These are phyloP conservation scores for Augiades crinisus DNA, from an alignment of 2,888 invertebrate genomes.

Conservation along the genomic window DNA sequence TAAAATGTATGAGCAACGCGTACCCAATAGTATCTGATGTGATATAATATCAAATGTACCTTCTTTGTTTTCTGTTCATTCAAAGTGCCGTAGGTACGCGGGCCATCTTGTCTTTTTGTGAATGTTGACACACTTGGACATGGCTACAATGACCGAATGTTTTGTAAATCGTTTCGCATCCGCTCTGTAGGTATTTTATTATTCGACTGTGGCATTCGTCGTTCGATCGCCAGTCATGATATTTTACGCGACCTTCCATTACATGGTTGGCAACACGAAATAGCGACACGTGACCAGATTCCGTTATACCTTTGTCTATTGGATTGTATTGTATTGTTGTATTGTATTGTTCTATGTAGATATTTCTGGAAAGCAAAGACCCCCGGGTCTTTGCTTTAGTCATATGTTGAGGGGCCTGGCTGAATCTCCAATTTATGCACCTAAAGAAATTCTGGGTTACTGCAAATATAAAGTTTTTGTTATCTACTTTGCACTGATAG, in stretches of 20 bases:
- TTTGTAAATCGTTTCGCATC: constrained; percentile 33
- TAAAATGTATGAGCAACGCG: too few relatives aligned
- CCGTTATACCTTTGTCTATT: not conserved
- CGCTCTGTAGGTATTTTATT: constrained; percentile 28
- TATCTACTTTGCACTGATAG: too few relatives aligned
- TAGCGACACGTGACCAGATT: not conserved
- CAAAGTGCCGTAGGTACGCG: not conserved
- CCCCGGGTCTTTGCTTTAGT: too few relatives aligned
- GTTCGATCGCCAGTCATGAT: constrained; percentile 4
- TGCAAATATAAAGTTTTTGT: too few relatives aligned
- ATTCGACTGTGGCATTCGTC: constrained; percentile 24
- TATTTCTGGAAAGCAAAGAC: too few relatives aligned
- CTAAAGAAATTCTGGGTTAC: too few relatives aligned
- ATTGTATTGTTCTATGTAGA: too few relatives aligned
- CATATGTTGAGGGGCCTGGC: too few relatives aligned
- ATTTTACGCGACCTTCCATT: constrained; percentile 6
- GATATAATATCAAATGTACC: constrained; percentile 5
- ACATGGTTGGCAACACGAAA: not conserved
- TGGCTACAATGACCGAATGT: constrained; percentile 32
- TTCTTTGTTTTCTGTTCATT: not conserved
- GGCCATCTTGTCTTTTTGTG: constrained; percentile 18
- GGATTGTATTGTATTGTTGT: too few relatives aligned
- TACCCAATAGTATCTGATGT: not conserved
- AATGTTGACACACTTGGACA: constrained; percentile 31
- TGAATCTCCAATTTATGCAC: too few relatives aligned